These are phyloP conservation scores for Fragum fragum DNA, from an alignment of 2,888 invertebrate genomes.

Conservation along the genomic window DNA sequence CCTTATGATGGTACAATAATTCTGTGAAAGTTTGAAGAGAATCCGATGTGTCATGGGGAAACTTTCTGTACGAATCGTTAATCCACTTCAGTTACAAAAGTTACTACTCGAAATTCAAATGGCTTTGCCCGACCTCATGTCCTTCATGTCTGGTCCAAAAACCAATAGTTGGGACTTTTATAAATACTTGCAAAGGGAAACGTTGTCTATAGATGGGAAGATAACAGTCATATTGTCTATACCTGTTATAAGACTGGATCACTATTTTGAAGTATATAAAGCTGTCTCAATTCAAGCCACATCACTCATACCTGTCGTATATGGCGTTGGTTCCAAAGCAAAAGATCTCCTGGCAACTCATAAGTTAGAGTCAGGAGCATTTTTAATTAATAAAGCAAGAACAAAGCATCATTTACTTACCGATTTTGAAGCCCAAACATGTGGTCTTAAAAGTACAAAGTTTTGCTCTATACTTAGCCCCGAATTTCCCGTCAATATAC, in stretches of 20 bases:
- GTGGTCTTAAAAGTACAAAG: background rate
- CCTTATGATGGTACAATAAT: too few species aligned
- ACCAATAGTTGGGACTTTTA: background rate
- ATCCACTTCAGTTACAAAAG: background rate
- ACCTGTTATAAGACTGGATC: background rate
- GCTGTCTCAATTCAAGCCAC: background rate
- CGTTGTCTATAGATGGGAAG: background rate
- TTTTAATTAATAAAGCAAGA: background rate
- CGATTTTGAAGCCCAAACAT: background rate
- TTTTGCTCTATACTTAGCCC: background rate
- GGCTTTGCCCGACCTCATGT: background rate
- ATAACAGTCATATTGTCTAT: background rate
- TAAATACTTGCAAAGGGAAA: background rate
- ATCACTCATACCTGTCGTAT: background rate
- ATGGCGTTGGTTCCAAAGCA: background rate
- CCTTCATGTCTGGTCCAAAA: background rate
- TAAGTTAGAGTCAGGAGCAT: background rate
- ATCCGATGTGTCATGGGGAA: too few species aligned
- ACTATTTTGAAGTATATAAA: background rate
- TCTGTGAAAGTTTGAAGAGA: too few species aligned
- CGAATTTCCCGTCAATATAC: constrained; percentile 15
- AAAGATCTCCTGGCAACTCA: background rate
- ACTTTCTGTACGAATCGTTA: background rate
- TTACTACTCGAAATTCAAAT: background rate
- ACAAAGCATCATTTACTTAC: background rate